These are phyloP conservation scores for Mus caroli DNA, from an alignment of 2,797 vertebrate genomes.

Conservation along the genomic window DNA sequence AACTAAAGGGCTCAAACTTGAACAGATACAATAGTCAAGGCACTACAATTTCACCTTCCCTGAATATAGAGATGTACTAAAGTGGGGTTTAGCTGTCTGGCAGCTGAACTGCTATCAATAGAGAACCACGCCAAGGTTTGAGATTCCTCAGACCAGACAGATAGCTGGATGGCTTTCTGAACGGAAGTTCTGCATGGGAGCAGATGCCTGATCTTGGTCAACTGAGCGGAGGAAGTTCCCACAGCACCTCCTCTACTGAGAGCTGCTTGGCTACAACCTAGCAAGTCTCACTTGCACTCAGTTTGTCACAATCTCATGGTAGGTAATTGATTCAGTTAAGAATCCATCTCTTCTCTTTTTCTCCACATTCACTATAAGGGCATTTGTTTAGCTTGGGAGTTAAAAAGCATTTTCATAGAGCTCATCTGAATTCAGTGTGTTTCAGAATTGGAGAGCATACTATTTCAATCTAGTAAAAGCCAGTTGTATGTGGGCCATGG, in stretches of 20 bases:
- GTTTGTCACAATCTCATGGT: neutral
- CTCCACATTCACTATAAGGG: neutral
- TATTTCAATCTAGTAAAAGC: neutral
- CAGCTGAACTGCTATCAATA: constrained; percentile 27
- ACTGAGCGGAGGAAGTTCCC: neutral
- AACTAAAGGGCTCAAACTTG: constrained; percentile 40
- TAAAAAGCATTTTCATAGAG: constrained; percentile 15
- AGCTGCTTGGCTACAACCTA: constrained; percentile 45
- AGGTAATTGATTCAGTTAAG: constrained; percentile 18
- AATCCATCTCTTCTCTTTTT: constrained; percentile 29
- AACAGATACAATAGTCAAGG: neutral
- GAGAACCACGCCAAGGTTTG: neutral
- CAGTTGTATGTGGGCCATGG: neutral
- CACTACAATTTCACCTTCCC: constrained; percentile 1
- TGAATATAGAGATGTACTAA: neutral
- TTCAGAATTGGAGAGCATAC: neutral
- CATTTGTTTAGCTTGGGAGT: constrained; percentile 19
- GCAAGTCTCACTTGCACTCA: neutral
- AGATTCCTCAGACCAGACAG: constrained; percentile 42
- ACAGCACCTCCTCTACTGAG: neutral
- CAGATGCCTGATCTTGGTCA: constrained; percentile 57
- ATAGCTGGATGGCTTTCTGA: neutral
- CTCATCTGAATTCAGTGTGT: constrained; percentile 50
- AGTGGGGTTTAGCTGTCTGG: constrained; percentile 10
- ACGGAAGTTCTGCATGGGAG: constrained; percentile 39